These are phyloP conservation scores for Nixonia krombeini DNA, from an alignment of 1,140 invertebrate species.

Conservation along the genomic window DNA sequence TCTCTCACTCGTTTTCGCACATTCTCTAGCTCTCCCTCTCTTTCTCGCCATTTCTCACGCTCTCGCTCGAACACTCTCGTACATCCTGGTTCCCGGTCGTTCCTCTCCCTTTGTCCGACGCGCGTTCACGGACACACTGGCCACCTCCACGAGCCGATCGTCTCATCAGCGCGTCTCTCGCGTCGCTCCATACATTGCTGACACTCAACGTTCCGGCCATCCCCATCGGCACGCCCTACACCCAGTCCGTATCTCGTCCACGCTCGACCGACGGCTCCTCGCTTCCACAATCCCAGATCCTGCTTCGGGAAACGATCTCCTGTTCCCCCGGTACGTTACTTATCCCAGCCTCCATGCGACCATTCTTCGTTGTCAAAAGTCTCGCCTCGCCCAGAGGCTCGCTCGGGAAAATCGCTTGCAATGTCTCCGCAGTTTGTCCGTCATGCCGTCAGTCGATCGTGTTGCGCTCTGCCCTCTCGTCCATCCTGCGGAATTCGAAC, in stretches of 20 bases:
- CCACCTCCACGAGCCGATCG: conserved; percentile 21
- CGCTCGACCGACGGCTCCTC: conserved; percentile 35
- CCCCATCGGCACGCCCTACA: conserved; percentile 26
- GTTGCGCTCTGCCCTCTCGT: conserved; percentile 69
- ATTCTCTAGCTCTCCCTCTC: conserved; percentile 11
- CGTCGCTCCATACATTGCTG: conserved; percentile 41
- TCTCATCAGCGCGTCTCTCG: conserved; percentile 29
- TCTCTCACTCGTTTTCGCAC: conserved; percentile 9
- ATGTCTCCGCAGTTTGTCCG: conserved; percentile 31
- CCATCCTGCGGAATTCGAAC: conserved; percentile 64
- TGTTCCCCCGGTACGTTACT: conserved; percentile 10
- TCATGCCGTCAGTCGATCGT: conserved; percentile 66
- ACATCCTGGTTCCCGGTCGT: conserved; percentile 13
- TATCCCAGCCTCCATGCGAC: conserved; percentile 10
- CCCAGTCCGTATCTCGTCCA: conserved; percentile 7
- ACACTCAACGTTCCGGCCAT: conserved; percentile 42
- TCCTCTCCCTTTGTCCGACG: conserved; percentile 17
- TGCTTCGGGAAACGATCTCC: conserved; percentile 34
- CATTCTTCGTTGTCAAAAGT: conserved; percentile 39
- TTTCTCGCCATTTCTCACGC: conserved; percentile 15
- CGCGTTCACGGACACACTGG: conserved; percentile 27
- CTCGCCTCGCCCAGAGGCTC: conserved; percentile 28
- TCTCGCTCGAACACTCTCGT: conserved; percentile 22
- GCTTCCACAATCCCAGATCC: conserved; percentile 31
- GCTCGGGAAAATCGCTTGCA: conserved; percentile 36